phyloP scores from a whole-genome alignment of 2,888 invertebrate genomes.

The Apantesis nais region DNA sequence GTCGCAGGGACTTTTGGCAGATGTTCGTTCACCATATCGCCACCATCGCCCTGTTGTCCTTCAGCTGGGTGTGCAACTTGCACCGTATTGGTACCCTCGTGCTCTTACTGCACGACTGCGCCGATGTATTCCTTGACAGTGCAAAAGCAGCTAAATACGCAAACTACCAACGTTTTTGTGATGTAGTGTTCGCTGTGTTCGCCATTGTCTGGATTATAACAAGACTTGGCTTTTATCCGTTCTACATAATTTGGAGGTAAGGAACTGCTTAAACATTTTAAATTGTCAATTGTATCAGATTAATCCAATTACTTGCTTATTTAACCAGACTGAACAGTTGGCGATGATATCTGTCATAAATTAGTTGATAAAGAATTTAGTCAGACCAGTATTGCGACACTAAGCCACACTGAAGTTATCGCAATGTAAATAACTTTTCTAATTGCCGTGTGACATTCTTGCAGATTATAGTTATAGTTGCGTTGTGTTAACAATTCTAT shows the following conservation, averaged over 20 bases:
- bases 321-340: background rate
- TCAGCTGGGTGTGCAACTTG: constrained; percentile 98
- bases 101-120: constrained; percentile 93
- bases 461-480: constrained; percentile 2
- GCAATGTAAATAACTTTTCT: constrained; percentile 11
- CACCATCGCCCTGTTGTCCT: constrained; percentile 94
- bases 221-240: constrained; percentile 95
- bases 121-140: constrained; percentile 96
- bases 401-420: constrained; percentile 2
- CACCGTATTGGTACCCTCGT: constrained; percentile 96
- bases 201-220: constrained; percentile 96
- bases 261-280: constrained; percentile 26
- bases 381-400: background rate
- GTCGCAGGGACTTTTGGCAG: constrained; percentile 98
- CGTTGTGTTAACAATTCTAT: background rate
- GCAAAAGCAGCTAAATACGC: constrained; percentile 98
- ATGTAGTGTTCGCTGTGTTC: constrained; percentile 94
- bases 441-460: background rate
- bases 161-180: constrained; percentile 94
- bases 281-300: background rate
- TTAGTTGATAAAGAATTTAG: constrained; percentile 1
- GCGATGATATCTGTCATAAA: background rate
- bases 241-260: constrained; percentile 93
- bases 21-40: constrained; percentile 99
- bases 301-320: background rate